Base-by-base conservation (phyloP, 2,888 invertebrate genomes). In the Ornithoptera alexandrae region DNA sequence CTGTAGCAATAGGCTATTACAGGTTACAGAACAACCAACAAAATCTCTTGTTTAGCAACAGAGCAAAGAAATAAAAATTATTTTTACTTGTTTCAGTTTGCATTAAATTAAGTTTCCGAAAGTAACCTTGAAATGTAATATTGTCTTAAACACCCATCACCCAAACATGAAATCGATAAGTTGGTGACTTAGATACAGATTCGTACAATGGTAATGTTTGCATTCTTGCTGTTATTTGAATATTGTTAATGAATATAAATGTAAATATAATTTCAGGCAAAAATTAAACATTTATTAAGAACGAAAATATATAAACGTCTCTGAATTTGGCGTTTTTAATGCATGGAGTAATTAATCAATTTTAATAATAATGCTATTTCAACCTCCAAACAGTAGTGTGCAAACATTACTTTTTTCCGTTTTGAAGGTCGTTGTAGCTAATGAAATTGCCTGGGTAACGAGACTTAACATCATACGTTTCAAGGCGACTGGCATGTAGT, bases 71-170 rank as follows among this genome's bases (percentile, higher is more conserved):
- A 65, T 60, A 60, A 39, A 46, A 68, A 64, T 36, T 62, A 67
- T 67, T 62, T 46, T 46, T 63, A 36, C n/a, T 58, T 24, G 50
- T 68, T 68, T 53, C 46, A 30, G 36, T 3, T n/a, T 50, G 59
- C 62, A 58, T 60, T 60, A 22, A 22, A 64, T 53, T 36, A 15
- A 68, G 58, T 68, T 68, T 64, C 59, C 59, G 64, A 50, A 22
- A 69, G 60, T 39, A 56, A 60, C 69, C 69, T 65, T 69, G 69
- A 66, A 66, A 70, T 66, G n/a, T 30, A 62, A 24, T 62, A 67
- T 22, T 39, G 60, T 60, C 15, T 58, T 22, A 58, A 68, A 53
- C 42, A 59, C 20, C 50, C 36, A 63, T 59, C 58, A 50, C 46
- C 39, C 15, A 57, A 56, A 4, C 36, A 39, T 36, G 36, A 57